Conservation (phyloP, 2,113 vertebrate genomes). For the Lates calcarifer region DNA sequence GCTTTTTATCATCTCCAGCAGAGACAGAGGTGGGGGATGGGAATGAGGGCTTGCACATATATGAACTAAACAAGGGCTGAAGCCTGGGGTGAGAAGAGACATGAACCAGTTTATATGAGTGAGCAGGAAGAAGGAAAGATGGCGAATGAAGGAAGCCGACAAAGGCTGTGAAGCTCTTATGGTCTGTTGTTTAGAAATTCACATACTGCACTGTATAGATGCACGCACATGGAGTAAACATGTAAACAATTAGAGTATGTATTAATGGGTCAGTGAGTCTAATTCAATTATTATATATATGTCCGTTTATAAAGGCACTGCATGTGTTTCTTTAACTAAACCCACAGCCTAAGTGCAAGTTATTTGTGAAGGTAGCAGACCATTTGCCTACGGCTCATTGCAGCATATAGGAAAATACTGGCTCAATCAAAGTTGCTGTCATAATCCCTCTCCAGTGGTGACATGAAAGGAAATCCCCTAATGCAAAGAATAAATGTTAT, state of each 20-base stretch:
- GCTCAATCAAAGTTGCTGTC: conserved; percentile 4
- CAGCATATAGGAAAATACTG: conserved; percentile 1
- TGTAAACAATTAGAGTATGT: conserved; percentile 28
- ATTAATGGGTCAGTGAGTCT: conserved; percentile 18
- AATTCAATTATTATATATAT: conserved; percentile 3
- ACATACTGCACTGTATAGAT: conserved; percentile 2
- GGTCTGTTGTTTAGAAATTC: conserved; percentile 3
- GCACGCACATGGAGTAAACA: conserved; percentile 22
- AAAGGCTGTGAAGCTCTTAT: neutral
- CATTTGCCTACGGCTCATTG: conserved; percentile 1
- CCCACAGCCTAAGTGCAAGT: conserved; percentile 7
- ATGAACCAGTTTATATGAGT: conserved; percentile 54
- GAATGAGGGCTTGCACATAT: conserved; percentile 44
- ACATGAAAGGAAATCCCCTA: conserved; percentile 47
- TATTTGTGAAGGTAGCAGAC: neutral
- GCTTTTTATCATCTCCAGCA: conserved; percentile 48
- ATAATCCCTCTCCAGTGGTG: conserved; percentile 47
- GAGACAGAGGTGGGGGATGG: conserved; percentile 60
- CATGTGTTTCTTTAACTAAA: conserved; percentile 2
- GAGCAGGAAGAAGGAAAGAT: conserved; percentile 51
- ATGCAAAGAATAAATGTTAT: conserved; percentile 50
- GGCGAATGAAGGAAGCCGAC: conserved; percentile 6
- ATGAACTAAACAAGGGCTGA: conserved; percentile 61
- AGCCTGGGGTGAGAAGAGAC: conserved; percentile 64
- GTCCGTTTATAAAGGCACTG: neutral